phyloP scores from a whole-genome alignment of 2,888 invertebrate species.

The Lycia hirtaria region DNA sequence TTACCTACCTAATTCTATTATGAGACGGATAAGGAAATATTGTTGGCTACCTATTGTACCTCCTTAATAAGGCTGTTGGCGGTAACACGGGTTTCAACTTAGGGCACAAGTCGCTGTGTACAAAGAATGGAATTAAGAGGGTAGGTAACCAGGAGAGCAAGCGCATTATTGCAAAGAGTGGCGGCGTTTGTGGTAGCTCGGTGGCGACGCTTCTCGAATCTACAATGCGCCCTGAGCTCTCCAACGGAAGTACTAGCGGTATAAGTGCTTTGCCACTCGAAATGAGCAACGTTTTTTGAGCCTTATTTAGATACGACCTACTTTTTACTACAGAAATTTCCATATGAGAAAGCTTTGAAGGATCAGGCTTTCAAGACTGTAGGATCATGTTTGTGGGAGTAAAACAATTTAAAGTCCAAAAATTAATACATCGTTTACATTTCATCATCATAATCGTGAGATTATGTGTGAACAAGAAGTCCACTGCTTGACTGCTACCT shows the following conservation, averaged over 20 bases:
- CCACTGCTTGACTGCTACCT: no score
- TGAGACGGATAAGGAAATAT: constrained; percentile 58
- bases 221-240: constrained; percentile 77
- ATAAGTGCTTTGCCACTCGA: constrained; percentile 74
- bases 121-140: constrained; percentile 77
- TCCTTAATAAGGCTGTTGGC: constrained; percentile 59
- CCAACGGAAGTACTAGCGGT: constrained; percentile 66
- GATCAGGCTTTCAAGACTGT: constrained; percentile 2
- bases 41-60: constrained; percentile 57
- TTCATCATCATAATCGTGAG: no score
- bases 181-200: constrained; percentile 53
- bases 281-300: constrained; percentile 73
- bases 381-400: neutral
- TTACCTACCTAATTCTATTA: constrained; percentile 53
- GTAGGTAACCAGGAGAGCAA: constrained; percentile 69
- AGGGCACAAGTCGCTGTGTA: constrained; percentile 66
- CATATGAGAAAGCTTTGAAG: constrained; percentile 45
- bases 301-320: constrained; percentile 65
- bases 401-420: neutral
- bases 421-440: neutral
- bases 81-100: constrained; percentile 78
- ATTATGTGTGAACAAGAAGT: no score
- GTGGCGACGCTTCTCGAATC: constrained; percentile 71
- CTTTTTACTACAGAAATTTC: constrained; percentile 63
- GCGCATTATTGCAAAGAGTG: constrained; percentile 79